Base-by-base conservation (phyloP, 2,888 invertebrate genomes). In the Aethes cnicana region DNA sequence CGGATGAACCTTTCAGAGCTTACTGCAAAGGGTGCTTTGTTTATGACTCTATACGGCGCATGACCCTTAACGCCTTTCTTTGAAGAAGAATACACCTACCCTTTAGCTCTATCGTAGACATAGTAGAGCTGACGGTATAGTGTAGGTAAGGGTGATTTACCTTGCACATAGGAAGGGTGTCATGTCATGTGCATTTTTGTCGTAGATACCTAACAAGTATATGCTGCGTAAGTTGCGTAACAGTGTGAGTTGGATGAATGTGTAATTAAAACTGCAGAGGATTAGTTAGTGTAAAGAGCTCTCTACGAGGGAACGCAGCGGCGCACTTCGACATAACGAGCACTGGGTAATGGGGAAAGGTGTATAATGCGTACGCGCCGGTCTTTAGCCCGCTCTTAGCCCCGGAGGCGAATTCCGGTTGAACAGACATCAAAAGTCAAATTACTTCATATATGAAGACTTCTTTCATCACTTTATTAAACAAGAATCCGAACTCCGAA, bases 261-360 rank as follows among this genome's bases (percentile, higher is more conserved):
- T 20, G 44, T 52, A 52, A 52, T 52, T 52, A 46, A 52, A 52
- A 52, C 44, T 52, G 52, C 52, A 52, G 44, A 37, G 37, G 44
- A 52, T 52, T 52, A 52, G 39, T 52, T 52, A 52, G 39, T 52
- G 46, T 52, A 44, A 46, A 52, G 44, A 46, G 46, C 39, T 44
- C 32, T 43, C 49, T 21, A 16, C 36, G 47, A 5, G 33, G 54
- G 37, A 25, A 49, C 63, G 66, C 61, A 49, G n/a, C n/a, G n/a
- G n/a, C 56, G 50, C 55, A 59, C 71, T 69, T 69, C 56, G 64
- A 66, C 66, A 64, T 70, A 70, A 69, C 68, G 68, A 69, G 65
- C 61, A 66, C 58, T 37, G 37, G 52, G 46, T 46, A 52, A 50
- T 44, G 43, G 50, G 49, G 39, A 25, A 50, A 46, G 37, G 44